These are phyloP conservation scores for Papilio dardanus DNA, from an alignment of 1,140 invertebrate genomes.

Conservation along the genomic window DNA sequence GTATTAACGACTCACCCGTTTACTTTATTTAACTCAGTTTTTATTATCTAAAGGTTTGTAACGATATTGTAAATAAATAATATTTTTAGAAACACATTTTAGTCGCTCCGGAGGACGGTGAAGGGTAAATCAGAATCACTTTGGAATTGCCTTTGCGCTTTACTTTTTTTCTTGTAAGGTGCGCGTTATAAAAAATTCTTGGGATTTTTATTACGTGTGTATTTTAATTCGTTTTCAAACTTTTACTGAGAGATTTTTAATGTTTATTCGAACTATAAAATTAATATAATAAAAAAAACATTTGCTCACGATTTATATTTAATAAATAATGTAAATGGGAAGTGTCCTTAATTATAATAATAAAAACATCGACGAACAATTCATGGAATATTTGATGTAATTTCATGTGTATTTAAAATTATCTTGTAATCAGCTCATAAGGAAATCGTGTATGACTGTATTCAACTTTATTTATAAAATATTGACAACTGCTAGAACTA, in stretches of 20 bases:
- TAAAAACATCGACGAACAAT: slow-evolving; percentile 49
- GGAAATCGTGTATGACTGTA: background rate
- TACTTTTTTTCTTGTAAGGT: background rate
- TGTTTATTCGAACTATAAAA: slow-evolving; percentile 12
- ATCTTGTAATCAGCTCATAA: background rate
- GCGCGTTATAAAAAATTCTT: background rate
- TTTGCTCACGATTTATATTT: slow-evolving; percentile 55
- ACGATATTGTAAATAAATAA: slow-evolving; percentile 35
- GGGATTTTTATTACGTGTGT: slow-evolving; percentile 19
- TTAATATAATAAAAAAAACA: slow-evolving; percentile 40
- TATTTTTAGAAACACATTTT: slow-evolving; percentile 37
- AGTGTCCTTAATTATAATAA: slow-evolving; percentile 61
- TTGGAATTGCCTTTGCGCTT: slow-evolving; percentile 29
- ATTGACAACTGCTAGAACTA: background rate
- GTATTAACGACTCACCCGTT: slow-evolving; percentile 40
- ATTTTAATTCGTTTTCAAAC: slow-evolving; percentile 13
- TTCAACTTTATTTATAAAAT: background rate
- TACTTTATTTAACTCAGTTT: slow-evolving; percentile 41
- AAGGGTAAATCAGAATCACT: slow-evolving; percentile 2
- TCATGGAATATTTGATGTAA: slow-evolving; percentile 42
- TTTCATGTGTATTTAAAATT: slow-evolving; percentile 32
- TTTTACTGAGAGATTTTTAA: slow-evolving; percentile 27
- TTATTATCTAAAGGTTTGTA: slow-evolving; percentile 21
- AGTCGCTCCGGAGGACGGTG: slow-evolving; percentile 15
- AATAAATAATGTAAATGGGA: slow-evolving; percentile 54